These are phyloP conservation scores for Conops quadrifasciatus DNA, from an alignment of 2,888 invertebrate species.

Conservation along the genomic window DNA sequence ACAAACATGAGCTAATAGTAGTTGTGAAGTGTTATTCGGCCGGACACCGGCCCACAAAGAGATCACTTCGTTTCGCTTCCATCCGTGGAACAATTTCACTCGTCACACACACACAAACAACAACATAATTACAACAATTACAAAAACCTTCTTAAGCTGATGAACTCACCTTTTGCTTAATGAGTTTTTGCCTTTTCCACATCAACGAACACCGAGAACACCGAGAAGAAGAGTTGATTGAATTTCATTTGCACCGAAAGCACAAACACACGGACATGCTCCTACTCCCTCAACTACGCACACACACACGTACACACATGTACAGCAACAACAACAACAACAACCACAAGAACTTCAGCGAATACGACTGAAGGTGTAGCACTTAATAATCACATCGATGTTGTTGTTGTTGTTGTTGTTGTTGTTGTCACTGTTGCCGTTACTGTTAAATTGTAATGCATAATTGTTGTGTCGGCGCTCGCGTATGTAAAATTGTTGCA, in stretches of 20 bases:
- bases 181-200: conserved; percentile 18
- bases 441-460: neutral
- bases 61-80: too few relatives aligned
- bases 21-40: too few relatives aligned
- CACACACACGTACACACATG: neutral
- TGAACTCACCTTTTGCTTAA: conserved; percentile 9
- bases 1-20: too few relatives aligned
- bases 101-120: too few relatives aligned
- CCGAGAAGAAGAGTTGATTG: conserved; percentile 21
- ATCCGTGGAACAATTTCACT: too few relatives aligned
- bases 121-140: too few relatives aligned
- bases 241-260: conserved; percentile 13
- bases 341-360: too few relatives aligned
- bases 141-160: neutral
- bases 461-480: neutral
- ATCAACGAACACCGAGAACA: too few relatives aligned
- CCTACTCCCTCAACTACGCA: neutral
- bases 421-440: conserved; percentile 1
- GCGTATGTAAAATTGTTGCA: too few relatives aligned
- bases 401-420: neutral
- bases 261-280: neutral
- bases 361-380: neutral
- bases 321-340: neutral
- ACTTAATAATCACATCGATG: neutral
- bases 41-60: too few relatives aligned